Evolutionary conservation across 2,888 invertebrate genomes (phyloP).

Genomic region (Labia minor): DNA sequence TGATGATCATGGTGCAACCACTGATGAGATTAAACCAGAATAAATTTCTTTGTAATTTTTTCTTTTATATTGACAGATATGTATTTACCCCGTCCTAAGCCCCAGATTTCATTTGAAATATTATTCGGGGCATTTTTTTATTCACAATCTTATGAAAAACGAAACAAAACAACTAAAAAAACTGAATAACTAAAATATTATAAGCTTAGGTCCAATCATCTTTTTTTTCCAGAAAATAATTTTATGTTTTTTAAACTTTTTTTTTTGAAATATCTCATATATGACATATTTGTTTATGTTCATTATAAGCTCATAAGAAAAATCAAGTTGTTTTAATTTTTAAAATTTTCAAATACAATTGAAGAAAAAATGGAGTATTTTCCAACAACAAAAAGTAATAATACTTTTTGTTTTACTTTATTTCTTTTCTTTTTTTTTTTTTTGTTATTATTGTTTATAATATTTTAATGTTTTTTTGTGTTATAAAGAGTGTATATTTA

Average conservation of each 20-base stretch:
- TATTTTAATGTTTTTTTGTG: neutral
- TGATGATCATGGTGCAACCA: neutral
- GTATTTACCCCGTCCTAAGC: neutral
- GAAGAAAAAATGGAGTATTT: too few relatives aligned
- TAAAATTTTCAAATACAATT: neutral
- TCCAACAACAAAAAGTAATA: neutral
- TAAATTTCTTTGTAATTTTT: neutral
- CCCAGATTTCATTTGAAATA: neutral
- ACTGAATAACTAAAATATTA: neutral
- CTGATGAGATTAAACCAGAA: neutral
- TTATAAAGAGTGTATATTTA: neutral
- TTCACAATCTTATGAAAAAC: neutral
- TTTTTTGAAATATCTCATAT: neutral
- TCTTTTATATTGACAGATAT: neutral
- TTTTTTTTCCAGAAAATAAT: neutral
- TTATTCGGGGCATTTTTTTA: neutral
- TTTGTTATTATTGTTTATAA: neutral
- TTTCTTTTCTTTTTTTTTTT: neutral
- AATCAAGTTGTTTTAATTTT: neutral
- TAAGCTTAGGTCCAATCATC: neutral
- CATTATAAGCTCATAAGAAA: neutral
- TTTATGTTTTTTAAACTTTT: neutral
- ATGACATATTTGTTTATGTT: neutral
- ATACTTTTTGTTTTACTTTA: neutral
- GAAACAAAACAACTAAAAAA: neutral